phyloP scores from a whole-genome alignment of 2,797 vertebrate species.

The Sternotherus odoratus region DNA sequence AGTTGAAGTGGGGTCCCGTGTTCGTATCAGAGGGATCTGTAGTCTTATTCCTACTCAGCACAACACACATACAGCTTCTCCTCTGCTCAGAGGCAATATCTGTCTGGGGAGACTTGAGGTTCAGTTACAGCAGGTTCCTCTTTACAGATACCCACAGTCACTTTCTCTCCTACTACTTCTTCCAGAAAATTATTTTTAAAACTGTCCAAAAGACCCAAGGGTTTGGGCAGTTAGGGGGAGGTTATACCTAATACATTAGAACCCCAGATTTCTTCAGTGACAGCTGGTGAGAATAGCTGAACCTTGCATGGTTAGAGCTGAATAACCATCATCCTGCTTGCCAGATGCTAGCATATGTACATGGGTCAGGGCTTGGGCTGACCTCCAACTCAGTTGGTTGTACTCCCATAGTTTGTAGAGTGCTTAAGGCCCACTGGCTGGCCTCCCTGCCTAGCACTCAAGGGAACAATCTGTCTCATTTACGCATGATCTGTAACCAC shows the following conservation, averaged over 20 bases:
- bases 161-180: background rate
- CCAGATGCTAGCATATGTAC: accelerated
- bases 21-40: background rate
- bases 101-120: background rate
- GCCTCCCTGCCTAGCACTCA: background rate
- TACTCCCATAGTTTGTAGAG: background rate
- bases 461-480: slow-evolving; percentile 42
- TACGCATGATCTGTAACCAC: slow-evolving; percentile 24
- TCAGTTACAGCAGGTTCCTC: background rate
- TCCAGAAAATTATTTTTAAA: background rate
- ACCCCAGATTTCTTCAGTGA: accelerated
- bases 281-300: accelerated
- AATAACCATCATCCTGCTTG: background rate
- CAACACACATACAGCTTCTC: background rate
- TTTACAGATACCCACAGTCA: background rate
- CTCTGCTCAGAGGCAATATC: background rate
- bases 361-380: slow-evolving; percentile 14
- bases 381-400: slow-evolving; percentile 54
- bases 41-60: background rate
- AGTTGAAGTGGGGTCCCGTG: background rate
- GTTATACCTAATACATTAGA: background rate
- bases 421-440: slow-evolving; percentile 6
- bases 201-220: background rate
- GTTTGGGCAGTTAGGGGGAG: background rate
- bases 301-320: accelerated